Base-by-base conservation (phyloP, 2,113 vertebrate species). In the Cercopithecus mona region DNA sequence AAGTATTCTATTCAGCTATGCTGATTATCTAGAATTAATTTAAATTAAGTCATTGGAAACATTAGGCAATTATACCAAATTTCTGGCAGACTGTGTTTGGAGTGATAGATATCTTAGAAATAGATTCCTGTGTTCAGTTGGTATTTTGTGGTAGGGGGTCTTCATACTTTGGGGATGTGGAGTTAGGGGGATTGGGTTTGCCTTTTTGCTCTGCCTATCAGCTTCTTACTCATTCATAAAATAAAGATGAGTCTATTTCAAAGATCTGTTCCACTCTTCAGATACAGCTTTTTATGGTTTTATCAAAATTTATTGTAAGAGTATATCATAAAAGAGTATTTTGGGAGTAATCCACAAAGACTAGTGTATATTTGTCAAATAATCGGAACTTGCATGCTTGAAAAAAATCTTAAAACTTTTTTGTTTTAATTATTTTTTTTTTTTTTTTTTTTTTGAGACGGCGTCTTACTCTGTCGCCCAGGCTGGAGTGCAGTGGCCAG, bases 341-440 rank as follows among this genome's bases (percentile, higher is more conserved):
- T 93, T 95, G 52, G 85, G 61, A 90, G 61, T 80, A 55, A 86
- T 35, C 25, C 25, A 64, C 12, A 94, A 94, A 89, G 57, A 85
- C n/a, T 70, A 8, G 16, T 35, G 5, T 16, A 64, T 43, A 75
- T 68, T 80, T 93, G 40, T 95, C n/a, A 88, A 43, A 76, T 12
- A 82, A 61, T 55, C 20, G 87, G 78, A 96, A 82, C 23, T 73
- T 72, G 12, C 20, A 70, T 55, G 43, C 18, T 52, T 66, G 35
- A 96, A 93, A 27, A 90, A 17, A 68, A 35, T n/a, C 7, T n/a
- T 35, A 68, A 35, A n/a, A n/a, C 2, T 68, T 18, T 68, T 68
- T 68, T 68, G 61, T 64, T 64, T 64, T 64, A 55, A 55, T 55
- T 68, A 6, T 35, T 35, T 50, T 14, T 50, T 50, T 50, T 12